Base-by-base conservation (phyloP, 2,113 vertebrate genomes). In the Sander vitreus region DNA sequence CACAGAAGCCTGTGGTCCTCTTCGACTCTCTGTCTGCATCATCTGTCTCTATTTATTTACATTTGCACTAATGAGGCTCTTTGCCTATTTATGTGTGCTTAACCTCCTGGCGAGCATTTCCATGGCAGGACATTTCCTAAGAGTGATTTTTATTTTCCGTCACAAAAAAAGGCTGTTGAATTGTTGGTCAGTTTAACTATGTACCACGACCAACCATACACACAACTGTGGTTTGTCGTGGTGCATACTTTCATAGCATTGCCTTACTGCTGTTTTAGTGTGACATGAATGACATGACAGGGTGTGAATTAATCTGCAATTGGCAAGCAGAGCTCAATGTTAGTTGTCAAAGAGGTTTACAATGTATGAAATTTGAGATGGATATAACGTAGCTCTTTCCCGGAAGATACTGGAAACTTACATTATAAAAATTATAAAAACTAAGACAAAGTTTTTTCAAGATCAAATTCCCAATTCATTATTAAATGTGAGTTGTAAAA, bases 31-130 rank as follows among this genome's bases (percentile, higher is more conserved):
- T 30, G 64, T 67, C 58, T 71, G 25, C 39, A 36, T 83, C 78
- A 77, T 84, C 73, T 67, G 72, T 77, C 74, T 81, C 57, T 74
- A 58, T 81, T 83, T 86, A 81, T 86, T 86, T 79, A 85, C 66
- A 76, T 78, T 81, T 78, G 65, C 66, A 75, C 70, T 80, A 88
- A 88, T 83, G 76, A 83, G 50, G n/a, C 51, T 75, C 55, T 73
- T 55, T 73, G 47, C 70, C 39, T 81, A 23, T 72, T 86, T 81
- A 63, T 84, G 73, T 83, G 48, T 78, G 73, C 79, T 80, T 78
- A 84, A 82, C 75, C 84, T 81, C 65, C 65, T 78, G 64, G 64
- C 14, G n/a, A 78, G 74, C 36, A n/a, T 76, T 36, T 67, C 47
- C 45, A 66, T 0, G 12, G 30, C 45, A 73, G n/a, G 60, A 58